These are phyloP conservation scores for Pelobates cultripes DNA, from an alignment of 2,797 vertebrate genomes.

Conservation along the genomic window DNA sequence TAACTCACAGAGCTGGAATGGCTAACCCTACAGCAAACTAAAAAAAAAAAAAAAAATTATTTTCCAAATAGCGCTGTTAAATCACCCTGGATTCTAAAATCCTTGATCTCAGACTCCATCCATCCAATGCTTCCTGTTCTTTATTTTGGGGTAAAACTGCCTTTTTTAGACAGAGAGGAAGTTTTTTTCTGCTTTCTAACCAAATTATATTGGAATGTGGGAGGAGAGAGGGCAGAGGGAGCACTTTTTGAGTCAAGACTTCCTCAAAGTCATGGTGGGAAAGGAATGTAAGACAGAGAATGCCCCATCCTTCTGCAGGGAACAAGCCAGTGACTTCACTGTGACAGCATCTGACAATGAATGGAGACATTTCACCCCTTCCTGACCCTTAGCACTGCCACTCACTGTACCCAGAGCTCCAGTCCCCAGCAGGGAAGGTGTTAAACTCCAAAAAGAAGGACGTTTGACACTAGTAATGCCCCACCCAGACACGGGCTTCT, in stretches of 20 bases:
- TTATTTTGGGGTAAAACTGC: slow-evolving; percentile 2
- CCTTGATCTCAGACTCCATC: too few relatives aligned
- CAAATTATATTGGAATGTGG: slow-evolving; percentile 45
- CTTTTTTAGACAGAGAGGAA: slow-evolving; percentile 1
- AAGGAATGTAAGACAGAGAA: slow-evolving; percentile 34
- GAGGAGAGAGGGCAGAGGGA: slow-evolving; percentile 12
- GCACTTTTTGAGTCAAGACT: slow-evolving; percentile 19
- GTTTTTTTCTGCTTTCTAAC: slow-evolving; percentile 34
- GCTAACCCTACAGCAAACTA: too few relatives aligned
- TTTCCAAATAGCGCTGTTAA: too few relatives aligned
- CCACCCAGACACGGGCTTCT: slow-evolving; percentile 28
- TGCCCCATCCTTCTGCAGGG: not conserved
- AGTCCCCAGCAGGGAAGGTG: slow-evolving; percentile 14
- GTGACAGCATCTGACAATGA: slow-evolving; percentile 20
- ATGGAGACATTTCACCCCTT: slow-evolving; percentile 18
- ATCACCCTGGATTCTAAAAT: too few relatives aligned
- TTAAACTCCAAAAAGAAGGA: slow-evolving; percentile 15
- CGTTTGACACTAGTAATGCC: slow-evolving; percentile 22
- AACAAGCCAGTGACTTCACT: slow-evolving; percentile 8
- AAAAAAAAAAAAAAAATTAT: too few relatives aligned
- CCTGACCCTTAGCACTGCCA: slow-evolving; percentile 2
- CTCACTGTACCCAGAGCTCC: not conserved
- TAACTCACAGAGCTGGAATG: too few relatives aligned
- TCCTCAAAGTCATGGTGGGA: slow-evolving; percentile 47
- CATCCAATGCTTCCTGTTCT: not conserved